Base-by-base conservation (phyloP, 2,888 invertebrate genomes). In the Brenthis daphne region DNA sequence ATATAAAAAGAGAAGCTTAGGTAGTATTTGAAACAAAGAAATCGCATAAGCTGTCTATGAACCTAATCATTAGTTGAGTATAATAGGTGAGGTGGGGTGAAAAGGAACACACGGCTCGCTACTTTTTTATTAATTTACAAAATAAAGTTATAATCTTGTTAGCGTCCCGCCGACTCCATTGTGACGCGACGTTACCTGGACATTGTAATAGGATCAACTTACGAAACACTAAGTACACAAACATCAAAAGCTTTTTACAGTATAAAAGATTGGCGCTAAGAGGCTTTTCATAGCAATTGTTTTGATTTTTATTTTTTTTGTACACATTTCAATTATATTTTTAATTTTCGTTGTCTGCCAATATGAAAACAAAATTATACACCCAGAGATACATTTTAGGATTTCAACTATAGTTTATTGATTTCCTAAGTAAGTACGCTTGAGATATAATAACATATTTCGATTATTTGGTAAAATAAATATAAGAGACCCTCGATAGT, bases 201-300 rank as follows among this genome's bases (percentile, higher is more conserved):
- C 92, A 88, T 85, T 86, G 87, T 93, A 93, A 93, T 92, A 93
- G 93, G 93, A 93, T 93, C 92, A 93, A 92, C 90, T 92, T 92
- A 91, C 92, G 89, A 92, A 90, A 90, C 85, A 90, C 88, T 91
- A 93, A 93, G 93, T 92, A 92, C 80, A 77, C 84, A 83, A 86
- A 91, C 93, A 93, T 93, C 92, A 93, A 92, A 91, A 89, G 90
- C 89, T 79, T 85, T 81, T 79, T 79, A 75, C 81, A 74, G 77
- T 80, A 82, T 78, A 82, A 88, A 89, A 87, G 88, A 89, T 90
- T 85, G 80, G 73, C 76, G 83, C 83, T 90, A 91, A 90, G 90
- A 89, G 89, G 90, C 85, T 90, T 90, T 85, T 74, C 72, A 70
- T 74, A 67, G 73, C 74, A 73, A 73, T 76, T 77, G 75, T 75